Base-by-base conservation (phyloP, 1,140 invertebrate genomes). In the Trichomalopsis sarcophagae region DNA sequence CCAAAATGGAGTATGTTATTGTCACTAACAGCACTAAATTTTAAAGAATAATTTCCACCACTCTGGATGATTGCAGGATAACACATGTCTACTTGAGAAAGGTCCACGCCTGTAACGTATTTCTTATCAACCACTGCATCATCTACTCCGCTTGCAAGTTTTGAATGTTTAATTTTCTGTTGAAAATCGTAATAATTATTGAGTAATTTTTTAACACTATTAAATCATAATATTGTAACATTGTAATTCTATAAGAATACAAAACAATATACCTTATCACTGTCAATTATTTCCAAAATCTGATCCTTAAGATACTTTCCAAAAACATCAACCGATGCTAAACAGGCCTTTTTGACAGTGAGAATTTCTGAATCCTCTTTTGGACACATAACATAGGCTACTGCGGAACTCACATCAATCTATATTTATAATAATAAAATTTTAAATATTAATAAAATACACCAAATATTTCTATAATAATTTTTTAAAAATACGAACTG, bases 31-130 rank as follows among this genome's bases (percentile, higher is more conserved):
- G 97, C 97, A 91, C 97, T 99, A 91, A 99, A 99, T 93, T 99
- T 99, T 1, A 99, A 94, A 90, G 96, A 98, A 93, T 99, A 99
- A 90, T 98, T 97, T 10, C 98, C 98, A 44, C 99, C 99, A 87
- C 98, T 99, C 91, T 99, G 99, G 90, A 99, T 98, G 84, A 99
- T 99, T 0, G 99, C 97, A 2, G 98, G 98, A 92, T 99, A 99
- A 92, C 99, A 99, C 95, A 99, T 98, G 90, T 99, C 99, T 7
- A 99, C 94, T 90, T 98, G 96, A 23, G 95, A 95, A 0, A 96
- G 95, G 92, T 99, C 98, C 7, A 98, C 96, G 30, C 97, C 97
- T 86, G 95, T 95, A 0, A 99, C 96, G 94, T 98, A 99, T 93
- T 99, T 99, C 90, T 99, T 99, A 90, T 98, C 97, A 7, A 95